Percentiles rank a stretch among this genome's conserved stretches.
Evolutionary conservation across 2,888 invertebrate species (phyloP).

Genomic region (Cosmorhoe ocellata): DNA sequence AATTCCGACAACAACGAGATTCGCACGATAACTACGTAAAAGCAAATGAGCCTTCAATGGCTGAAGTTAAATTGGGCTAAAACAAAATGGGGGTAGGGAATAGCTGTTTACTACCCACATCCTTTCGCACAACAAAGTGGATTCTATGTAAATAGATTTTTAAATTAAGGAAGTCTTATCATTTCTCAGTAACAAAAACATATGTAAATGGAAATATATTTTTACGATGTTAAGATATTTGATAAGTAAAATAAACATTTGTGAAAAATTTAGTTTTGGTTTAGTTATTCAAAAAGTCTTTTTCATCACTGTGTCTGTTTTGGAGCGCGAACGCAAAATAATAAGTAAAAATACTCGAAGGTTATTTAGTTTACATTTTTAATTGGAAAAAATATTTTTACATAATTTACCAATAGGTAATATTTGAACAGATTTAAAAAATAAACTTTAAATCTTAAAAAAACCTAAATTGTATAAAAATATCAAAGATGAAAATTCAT

Average conservation of each 20-base stretch:
- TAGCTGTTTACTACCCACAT: slow-evolving; percentile 50
- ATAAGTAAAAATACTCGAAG: background rate
- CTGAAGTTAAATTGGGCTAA: slow-evolving; percentile 75
- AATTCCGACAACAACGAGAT: slow-evolving; percentile 47
- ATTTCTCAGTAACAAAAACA: too few relatives aligned
- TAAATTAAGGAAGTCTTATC: too few relatives aligned
- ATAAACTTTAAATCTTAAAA: too few relatives aligned
- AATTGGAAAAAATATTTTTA: slow-evolving; percentile 3
- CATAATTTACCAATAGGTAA: slow-evolving; percentile 5
- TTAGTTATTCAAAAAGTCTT: too few relatives aligned
- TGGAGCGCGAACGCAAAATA: too few relatives aligned
- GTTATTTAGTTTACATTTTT: slow-evolving; percentile 3
- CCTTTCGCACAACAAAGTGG: slow-evolving; percentile 42
- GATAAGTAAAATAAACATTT: too few relatives aligned
- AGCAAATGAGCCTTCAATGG: slow-evolving; percentile 69
- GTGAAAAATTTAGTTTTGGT: too few relatives aligned
- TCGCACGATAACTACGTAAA: slow-evolving; percentile 63
- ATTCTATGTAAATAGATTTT: slow-evolving; percentile 20
- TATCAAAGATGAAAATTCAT: background rate
- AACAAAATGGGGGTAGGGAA: slow-evolving; percentile 61
- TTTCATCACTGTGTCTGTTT: too few relatives aligned
- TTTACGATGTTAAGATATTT: too few relatives aligned
- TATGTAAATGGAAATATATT: too few relatives aligned
- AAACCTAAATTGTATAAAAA: background rate
- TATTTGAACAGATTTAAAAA: too few relatives aligned